A percentile compares a stretch with the other conserved stretches of the same genome.
phyloP scores from a whole-genome alignment of 2,797 vertebrate species.

The Threskiornis aethiopicus region DNA sequence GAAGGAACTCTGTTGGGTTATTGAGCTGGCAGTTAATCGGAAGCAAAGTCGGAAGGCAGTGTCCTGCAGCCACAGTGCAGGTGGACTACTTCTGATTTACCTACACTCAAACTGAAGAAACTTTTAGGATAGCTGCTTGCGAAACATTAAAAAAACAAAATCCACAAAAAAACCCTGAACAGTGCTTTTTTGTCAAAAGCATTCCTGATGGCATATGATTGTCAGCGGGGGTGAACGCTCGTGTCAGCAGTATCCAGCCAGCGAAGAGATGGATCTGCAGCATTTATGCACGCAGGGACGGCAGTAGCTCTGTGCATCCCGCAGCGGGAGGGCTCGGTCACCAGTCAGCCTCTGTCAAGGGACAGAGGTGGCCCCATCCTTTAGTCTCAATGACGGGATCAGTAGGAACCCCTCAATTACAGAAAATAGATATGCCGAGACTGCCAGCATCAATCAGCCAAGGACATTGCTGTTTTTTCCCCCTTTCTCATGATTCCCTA shows the following conservation, averaged over 20 bases:
- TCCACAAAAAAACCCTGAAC: not conserved
- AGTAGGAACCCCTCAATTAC: not conserved
- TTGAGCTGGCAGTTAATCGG: not conserved
- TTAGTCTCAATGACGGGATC: not conserved
- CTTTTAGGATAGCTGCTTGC: not conserved
- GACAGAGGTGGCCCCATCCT: not conserved
- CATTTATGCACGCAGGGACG: not conserved
- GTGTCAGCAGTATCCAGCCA: conserved; percentile 17
- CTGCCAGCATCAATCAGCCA: not conserved
- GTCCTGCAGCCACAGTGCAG: not conserved
- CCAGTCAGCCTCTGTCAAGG: not conserved
- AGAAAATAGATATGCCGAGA: not conserved
- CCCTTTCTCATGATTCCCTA: not conserved
- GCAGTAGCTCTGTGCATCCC: not conserved
- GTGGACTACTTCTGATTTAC: not conserved
- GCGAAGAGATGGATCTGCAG: not conserved
- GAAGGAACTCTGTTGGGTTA: not conserved
- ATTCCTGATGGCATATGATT: not conserved
- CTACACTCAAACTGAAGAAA: not conserved
- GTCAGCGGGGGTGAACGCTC: not conserved
- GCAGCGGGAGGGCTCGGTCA: not conserved
- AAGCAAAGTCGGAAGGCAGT: not conserved
- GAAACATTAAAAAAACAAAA: not conserved
- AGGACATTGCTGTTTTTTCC: not conserved
- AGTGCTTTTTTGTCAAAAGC: not conserved